Evolutionary conservation across 2,113 vertebrate species (phyloP).

Genomic region (Melanotaenia duboulayi): DNA sequence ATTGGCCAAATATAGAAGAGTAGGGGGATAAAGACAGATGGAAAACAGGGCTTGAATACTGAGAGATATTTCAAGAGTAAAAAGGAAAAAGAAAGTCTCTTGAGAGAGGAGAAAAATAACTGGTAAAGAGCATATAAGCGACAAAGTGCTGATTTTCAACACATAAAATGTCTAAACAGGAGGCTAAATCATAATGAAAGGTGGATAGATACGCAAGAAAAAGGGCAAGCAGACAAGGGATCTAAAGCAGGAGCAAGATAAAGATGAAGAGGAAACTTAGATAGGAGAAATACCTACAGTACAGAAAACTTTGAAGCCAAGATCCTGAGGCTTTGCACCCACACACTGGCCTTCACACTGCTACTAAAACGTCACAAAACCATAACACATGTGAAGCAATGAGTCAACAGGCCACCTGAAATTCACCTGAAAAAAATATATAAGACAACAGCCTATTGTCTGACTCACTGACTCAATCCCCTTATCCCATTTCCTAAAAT

Average conservation of each 20-base stretch:
- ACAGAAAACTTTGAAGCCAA: constrained; percentile 36
- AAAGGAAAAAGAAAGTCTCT: constrained; percentile 6
- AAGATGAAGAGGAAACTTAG: constrained; percentile 19
- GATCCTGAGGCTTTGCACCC: constrained; percentile 43
- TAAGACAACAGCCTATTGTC: constrained; percentile 48
- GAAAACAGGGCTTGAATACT: constrained; percentile 29
- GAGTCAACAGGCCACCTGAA: constrained; percentile 53
- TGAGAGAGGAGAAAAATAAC: constrained; percentile 11
- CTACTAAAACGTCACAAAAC: constrained; percentile 50
- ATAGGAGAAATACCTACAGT: constrained; percentile 26
- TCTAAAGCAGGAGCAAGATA: constrained; percentile 3
- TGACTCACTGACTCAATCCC: constrained; percentile 12
- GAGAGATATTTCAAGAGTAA: constrained; percentile 22
- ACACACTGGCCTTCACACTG: constrained; percentile 41
- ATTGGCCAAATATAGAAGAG: constrained; percentile 7
- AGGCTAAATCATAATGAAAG: constrained; percentile 9
- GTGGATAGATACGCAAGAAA: constrained; percentile 15
- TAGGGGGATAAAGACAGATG: constrained; percentile 12
- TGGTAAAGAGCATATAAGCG: background rate
- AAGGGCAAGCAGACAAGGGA: background rate
- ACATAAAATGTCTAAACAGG: background rate
- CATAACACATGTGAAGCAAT: constrained; percentile 39
- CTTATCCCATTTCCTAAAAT: background rate
- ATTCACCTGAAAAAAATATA: constrained; percentile 17
- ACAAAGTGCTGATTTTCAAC: constrained; percentile 1